Base-by-base conservation (phyloP, 2,888 invertebrate species). In the Apodemia duryi region DNA sequence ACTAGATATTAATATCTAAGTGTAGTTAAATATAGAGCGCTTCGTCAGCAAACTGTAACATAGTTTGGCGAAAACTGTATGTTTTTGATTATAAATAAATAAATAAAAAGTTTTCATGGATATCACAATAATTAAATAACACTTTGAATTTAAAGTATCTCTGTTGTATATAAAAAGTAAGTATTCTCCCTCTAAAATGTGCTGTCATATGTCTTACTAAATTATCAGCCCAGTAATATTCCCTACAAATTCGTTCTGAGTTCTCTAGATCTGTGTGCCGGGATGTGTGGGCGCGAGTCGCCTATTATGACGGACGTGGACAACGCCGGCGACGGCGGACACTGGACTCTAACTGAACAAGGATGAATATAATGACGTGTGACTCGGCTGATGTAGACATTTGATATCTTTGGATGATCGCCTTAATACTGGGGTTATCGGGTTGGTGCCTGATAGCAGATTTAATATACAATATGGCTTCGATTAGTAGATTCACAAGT, bases 211-310 rank as follows among this genome's bases (percentile, higher is more conserved):
- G 2, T 32, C 4, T 32, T 32, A 3, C 4, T 32, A 32, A 32
- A 32, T 38, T 38, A 38, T 38, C 38, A 38, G 5, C 38, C 38
- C 38, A 38, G 38, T 38, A 38, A 38, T 41, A 41, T 38, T 38
- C 7, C 7, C 38, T 41, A 41, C 10, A 43, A 10, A 43, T 43
- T 28, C 28, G 0, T 10, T 29, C 9, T 6, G 1, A 54, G 10
- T 54, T 54, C 52, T 54, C 28, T 54, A 54, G 21, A 54, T 54
- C 52, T 10, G 5, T 54, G 52, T 54, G 10, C 2, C 28, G 10
- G 52, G 52, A 29, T 29, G 52, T 54, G 52, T 84, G 76, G 84
- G 84, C 81, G 83, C 76, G 73, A 82, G 82, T 54, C 29, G 68
- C 62, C 65, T 64, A 71, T 46, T 71, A 69, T 68, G 71, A 71